phyloP scores from a whole-genome alignment of 2,888 invertebrate species.

The Lithosia quadra region DNA sequence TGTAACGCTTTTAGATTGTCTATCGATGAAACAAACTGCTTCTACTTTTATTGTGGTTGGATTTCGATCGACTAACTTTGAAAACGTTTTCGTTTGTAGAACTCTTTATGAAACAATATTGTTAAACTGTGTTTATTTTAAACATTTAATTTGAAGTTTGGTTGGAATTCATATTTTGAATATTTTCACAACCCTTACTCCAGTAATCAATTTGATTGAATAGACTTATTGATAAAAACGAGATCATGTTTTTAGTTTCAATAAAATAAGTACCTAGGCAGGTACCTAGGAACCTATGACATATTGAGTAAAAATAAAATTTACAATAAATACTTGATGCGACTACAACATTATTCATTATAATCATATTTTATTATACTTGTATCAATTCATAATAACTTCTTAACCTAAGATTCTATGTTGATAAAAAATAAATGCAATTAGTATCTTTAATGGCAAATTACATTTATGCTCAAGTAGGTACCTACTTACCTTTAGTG shows the following conservation, averaged over 20 bases:
- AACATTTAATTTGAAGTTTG: constrained; percentile 7
- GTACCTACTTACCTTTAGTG: too few species aligned
- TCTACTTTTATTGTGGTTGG: constrained; percentile 60
- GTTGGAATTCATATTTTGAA: neutral
- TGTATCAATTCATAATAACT: too few species aligned
- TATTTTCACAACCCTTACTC: neutral
- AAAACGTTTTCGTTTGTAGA: constrained; percentile 55
- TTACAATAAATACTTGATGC: too few species aligned
- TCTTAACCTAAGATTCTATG: too few species aligned
- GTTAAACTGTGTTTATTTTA: constrained; percentile 24
- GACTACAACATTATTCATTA: too few species aligned
- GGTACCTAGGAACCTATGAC: too few species aligned
- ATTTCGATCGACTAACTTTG: constrained; percentile 55
- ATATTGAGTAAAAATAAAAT: too few species aligned
- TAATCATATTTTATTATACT: too few species aligned
- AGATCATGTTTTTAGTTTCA: neutral
- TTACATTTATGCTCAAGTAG: too few species aligned
- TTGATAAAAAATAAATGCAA: too few species aligned
- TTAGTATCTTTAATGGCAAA: too few species aligned
- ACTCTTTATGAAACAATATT: constrained; percentile 42
- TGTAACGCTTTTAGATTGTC: constrained; percentile 73
- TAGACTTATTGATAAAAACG: neutral
- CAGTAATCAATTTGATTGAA: neutral
- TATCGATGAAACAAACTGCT: constrained; percentile 57
- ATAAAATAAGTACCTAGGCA: too few species aligned